Evolutionary conservation across 2,797 vertebrate genomes (phyloP), one percentile per base, ranked within the genome.

Genomic region (Anguilla pacifica): DNA sequence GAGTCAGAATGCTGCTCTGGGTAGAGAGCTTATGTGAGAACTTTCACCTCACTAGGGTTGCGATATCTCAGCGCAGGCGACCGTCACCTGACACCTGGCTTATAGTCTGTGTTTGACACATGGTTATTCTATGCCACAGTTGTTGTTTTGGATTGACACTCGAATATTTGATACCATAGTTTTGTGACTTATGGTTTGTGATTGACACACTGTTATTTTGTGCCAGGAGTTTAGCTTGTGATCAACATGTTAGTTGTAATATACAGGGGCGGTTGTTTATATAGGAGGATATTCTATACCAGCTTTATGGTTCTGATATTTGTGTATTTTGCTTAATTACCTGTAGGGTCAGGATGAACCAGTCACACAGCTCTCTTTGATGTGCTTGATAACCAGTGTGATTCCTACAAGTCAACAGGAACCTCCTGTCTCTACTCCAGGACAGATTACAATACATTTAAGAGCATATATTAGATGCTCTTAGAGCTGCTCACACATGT

Each of bases 51-150:
- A 39, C 72, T 35, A 17, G 28, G 28, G n/a, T 28, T 39, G 4
- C 9, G 15, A 3, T 39, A 35, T 43, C 3, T 6, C 77, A 81
- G 43, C 10, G 22, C 31, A 35, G 31, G 35, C 72, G 28, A 57
- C 35, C 25, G 19, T 25, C 22, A 72, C 64, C 61, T 72, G 64
- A 86, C 70, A 55, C 85, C 25, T 85, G 70, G 72, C 31, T 77
- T 39, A 43, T 43, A 77, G 31, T 17, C 5, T 15, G 35, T 19
- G 15, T 15, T 77, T 77, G 17, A 6, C 15, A 43, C 3, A 0
- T 77, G 31, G 11, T 6, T 43, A 77, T 17, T 43, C 13, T 43
- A 77, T 19, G 9, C 11, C 4, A 35, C 5, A 10, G 7, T 15
- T 35, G 15, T 19, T 4, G 35, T 19, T 43, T 39, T 15, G 31